phyloP scores from a whole-genome alignment of 2,888 invertebrate genomes.

The Nomada ferruginata region DNA sequence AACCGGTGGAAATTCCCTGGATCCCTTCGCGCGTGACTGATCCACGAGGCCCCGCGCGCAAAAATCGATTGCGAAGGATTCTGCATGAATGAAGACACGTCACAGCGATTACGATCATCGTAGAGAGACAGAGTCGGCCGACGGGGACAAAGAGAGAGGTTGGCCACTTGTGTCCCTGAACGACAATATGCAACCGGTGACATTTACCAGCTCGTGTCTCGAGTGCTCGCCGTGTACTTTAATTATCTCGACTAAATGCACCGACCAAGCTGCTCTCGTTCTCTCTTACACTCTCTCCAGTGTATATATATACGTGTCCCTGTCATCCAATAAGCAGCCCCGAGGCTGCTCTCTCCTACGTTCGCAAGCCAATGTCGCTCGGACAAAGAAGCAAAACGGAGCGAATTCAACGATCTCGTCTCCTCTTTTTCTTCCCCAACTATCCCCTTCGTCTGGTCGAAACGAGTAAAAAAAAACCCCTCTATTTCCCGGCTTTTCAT shows the following conservation, averaged over 20 bases:
- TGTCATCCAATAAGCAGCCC: constrained; percentile 37
- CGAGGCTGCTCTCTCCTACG: constrained; percentile 8
- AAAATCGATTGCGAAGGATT: constrained; percentile 51
- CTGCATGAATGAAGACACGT: constrained; percentile 63
- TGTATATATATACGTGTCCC: neutral
- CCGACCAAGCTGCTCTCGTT: constrained; percentile 30
- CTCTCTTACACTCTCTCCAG: constrained; percentile 2
- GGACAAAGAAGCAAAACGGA: constrained; percentile 25
- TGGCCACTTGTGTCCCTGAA: constrained; percentile 49
- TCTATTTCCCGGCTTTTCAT: constrained; percentile 47
- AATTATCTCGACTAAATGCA: constrained; percentile 61
- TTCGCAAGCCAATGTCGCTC: neutral
- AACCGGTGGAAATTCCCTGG: constrained; percentile 48
- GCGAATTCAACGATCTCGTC: constrained; percentile 36
- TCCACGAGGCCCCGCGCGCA: constrained; percentile 23
- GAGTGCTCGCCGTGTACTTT: constrained; percentile 54
- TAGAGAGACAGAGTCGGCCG: neutral
- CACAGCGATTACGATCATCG: constrained; percentile 51
- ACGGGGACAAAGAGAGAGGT: neutral
- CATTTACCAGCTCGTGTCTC: constrained; percentile 60
- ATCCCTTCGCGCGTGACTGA: constrained; percentile 60
- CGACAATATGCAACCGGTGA: constrained; percentile 58
- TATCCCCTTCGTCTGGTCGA: neutral
- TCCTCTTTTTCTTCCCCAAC: neutral
- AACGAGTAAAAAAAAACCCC: constrained; percentile 7